Evolutionary conservation across 2,888 invertebrate species (phyloP), one percentile per base, ranked within the genome.

Genomic region (Watsonalla binaria): DNA sequence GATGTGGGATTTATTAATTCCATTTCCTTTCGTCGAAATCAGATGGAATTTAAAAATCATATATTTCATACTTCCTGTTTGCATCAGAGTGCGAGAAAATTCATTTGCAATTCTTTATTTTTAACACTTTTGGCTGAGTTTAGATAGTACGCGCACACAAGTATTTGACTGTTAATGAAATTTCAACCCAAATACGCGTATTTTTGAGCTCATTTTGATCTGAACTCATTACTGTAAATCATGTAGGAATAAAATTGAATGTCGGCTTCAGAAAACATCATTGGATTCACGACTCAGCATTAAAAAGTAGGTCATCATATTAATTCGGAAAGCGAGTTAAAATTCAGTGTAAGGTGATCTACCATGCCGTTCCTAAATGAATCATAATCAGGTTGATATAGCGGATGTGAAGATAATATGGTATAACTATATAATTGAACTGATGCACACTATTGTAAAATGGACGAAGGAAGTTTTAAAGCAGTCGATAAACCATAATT

Each of bases 291-390:
- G 68, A 72, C 61, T 72, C 70, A 70, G 75, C 71, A 67, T 24
- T 68, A 75, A 76, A 77, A 78, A 75, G 66, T 68, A 67, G 76
- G 68, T 62, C 74, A 66, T 74, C 65, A 70, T 75, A 78, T 78
- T 78, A 78, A 78, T 76, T 76, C 67, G 67, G 74, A 59, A 63
- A 60, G 55, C 56, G 65, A 63, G 46, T 46, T 11, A 46, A 11
- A 15, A 11, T 11, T 24, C 15, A 46, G 15, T 14, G 2, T 46
- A 15, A 46, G 8, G 15, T 46, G 46, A 46, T 46, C 46, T 14
- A 7, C 46, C 15, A 8, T 46, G 13, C 46, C 15, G 6, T 57
- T 63, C 65, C 68, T 62, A 67, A 65, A 62, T 64, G 72, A 67
- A 70, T 57, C 66, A 65, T 65, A 62, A 63, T 42, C 24, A 24